Base-by-base conservation (phyloP, 92 coral and sea anemone genomes). In the Parazoanthus swiftii region DNA sequence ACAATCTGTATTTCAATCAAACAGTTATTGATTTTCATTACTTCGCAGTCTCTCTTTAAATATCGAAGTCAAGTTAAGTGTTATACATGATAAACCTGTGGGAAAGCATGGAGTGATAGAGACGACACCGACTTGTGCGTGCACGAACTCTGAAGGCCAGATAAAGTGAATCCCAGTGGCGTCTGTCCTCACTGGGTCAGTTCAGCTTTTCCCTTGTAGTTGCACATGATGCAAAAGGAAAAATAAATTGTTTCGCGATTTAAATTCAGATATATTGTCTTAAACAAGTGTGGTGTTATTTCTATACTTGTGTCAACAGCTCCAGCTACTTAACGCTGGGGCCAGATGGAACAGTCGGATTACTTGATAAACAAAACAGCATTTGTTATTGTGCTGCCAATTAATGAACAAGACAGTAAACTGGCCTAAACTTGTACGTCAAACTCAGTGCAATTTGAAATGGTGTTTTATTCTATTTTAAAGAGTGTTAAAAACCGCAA, bases 341-440 rank as follows among this genome's bases (percentile, higher is more conserved):
- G 65, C 56, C 43, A 20, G 29, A 43, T 48, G 86, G 37, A 48
- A 18, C 23, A 44, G 79, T 16, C 79, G 43, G 79, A 84, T 84
- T 71, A 84, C 42, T 43, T 71, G 46, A 29, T 26, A 71, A 48
- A 82, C 87, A 84, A 84, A 84, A 71, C 79, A 70, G 15, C 18
- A 44, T 50, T 70, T 71, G 56, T 84, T 84, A 48, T 84, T 84
- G 26, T 37, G n/a, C 63, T 20, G 79, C 21, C 71, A 71, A 71
- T 84, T 73, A 70, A 84, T 68, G 78, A 42, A 51, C 46, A 72
- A 44, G 63, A 38, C 44, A 11, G 29, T 48, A 84, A 84, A 29
- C 33, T 29, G 33, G 33, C 33, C 33, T 29, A 29, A 29, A 84
- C 26, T 58, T 33, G 70, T 56, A 6, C 43, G 33, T 50, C 29